These are phyloP conservation scores for Xenops minutus DNA, from an alignment of 2,797 vertebrate genomes.

Conservation along the genomic window DNA sequence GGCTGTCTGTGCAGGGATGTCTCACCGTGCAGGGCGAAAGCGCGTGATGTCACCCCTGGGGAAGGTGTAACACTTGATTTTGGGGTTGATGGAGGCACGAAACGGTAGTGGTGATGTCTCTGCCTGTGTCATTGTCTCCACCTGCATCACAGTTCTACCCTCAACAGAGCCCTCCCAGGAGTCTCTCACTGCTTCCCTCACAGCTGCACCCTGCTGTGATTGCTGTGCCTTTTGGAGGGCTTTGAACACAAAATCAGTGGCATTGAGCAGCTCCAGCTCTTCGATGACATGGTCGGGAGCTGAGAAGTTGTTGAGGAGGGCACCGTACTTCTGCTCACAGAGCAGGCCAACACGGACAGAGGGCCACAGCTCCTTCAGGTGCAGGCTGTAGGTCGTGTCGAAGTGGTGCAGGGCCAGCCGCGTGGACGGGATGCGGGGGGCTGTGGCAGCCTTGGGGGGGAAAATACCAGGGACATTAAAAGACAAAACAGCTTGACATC, in stretches of 20 bases:
- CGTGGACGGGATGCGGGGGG: slow-evolving; percentile 72
- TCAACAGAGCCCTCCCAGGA: background rate
- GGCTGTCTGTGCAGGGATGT: accelerated
- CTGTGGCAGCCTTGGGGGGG: slow-evolving; percentile 80
- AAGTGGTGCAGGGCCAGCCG: slow-evolving; percentile 86
- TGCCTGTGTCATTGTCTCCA: background rate
- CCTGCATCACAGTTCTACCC: background rate
- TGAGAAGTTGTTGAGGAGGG: slow-evolving; percentile 87
- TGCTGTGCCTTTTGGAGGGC: background rate
- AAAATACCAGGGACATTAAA: background rate
- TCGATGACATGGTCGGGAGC: background rate
- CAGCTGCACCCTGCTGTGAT: accelerated
- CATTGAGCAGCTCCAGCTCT: slow-evolving; percentile 76
- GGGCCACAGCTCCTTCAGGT: slow-evolving; percentile 86
- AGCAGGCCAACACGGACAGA: slow-evolving; percentile 84
- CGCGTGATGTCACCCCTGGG: slow-evolving; percentile 84
- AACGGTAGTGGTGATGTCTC: background rate
- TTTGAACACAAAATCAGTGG: slow-evolving; percentile 82
- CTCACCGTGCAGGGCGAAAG: slow-evolving; percentile 87
- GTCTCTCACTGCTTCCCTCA: background rate
- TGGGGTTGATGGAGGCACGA: slow-evolving; percentile 60
- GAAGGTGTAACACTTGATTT: slow-evolving; percentile 89
- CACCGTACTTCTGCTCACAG: slow-evolving; percentile 90
- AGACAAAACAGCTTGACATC: accelerated
- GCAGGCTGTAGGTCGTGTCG: slow-evolving; percentile 80